These are phyloP conservation scores for Drosophila anceps DNA, from an alignment of 2,888 invertebrate genomes.

Conservation along the genomic window DNA sequence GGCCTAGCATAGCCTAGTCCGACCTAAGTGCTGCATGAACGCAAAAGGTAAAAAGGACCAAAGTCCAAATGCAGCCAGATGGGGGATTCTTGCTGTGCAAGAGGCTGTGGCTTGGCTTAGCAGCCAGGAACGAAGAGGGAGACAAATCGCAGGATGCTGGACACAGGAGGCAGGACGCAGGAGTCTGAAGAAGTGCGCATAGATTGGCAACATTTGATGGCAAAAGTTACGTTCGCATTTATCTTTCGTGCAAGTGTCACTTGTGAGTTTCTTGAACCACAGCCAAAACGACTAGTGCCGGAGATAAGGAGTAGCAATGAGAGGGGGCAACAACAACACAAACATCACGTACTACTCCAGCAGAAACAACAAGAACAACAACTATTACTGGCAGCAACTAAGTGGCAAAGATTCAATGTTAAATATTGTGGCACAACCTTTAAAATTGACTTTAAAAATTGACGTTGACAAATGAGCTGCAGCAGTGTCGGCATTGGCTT, in stretches of 20 bases:
- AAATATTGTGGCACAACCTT: conserved; percentile 38
- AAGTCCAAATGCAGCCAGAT: conserved; percentile 43
- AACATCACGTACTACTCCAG: conserved; percentile 38
- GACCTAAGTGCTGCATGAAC: conserved; percentile 39
- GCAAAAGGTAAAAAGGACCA: conserved; percentile 33
- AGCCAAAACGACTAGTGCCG: conserved; percentile 64
- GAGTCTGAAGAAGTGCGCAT: conserved; percentile 35
- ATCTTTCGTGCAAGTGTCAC: conserved; percentile 79
- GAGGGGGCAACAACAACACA: conserved; percentile 14
- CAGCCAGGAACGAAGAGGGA: neutral
- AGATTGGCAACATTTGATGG: conserved; percentile 82
- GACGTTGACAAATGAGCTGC: conserved; percentile 49
- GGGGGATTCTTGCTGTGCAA: conserved; percentile 19
- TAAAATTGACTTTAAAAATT: conserved; percentile 42
- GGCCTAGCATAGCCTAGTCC: conserved; percentile 3
- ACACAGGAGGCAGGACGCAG: neutral
- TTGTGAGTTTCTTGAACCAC: conserved; percentile 81
- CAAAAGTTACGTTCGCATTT: conserved; percentile 78
- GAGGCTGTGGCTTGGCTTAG: conserved; percentile 34
- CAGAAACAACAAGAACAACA: conserved; percentile 10
- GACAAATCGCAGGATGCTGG: neutral
- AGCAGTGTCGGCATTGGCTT: conserved; percentile 12
- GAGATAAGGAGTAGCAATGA: conserved; percentile 18
- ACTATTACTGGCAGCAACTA: conserved; percentile 14
- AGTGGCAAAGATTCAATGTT: conserved; percentile 35